Percentiles rank a stretch among this genome's conserved stretches.
These are phyloP conservation scores for Actinia tenebrosa DNA, from an alignment of 64 coral and sea anemone species.

Conservation along the genomic window DNA sequence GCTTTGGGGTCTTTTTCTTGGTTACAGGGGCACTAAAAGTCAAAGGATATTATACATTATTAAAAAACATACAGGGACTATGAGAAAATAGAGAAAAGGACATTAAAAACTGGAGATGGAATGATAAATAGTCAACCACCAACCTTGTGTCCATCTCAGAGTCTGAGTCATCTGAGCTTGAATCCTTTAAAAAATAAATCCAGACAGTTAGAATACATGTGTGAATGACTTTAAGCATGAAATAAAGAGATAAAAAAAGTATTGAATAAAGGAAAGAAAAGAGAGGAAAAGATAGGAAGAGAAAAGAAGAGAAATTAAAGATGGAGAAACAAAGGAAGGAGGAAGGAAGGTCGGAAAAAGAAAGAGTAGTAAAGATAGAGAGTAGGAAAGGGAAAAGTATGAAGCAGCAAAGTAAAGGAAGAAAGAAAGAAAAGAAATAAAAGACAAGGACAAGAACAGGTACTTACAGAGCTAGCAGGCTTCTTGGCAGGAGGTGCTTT, in stretches of 20 bases:
- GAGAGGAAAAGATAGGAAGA: no score
- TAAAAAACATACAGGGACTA: background rate
- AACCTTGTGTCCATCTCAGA: slow-evolving; percentile 11
- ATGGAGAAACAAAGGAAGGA: no score
- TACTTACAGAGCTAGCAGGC: background rate
- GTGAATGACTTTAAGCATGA: background rate
- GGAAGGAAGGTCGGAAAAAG: no score
- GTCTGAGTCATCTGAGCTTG: slow-evolving; percentile 11
- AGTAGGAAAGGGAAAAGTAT: no score
- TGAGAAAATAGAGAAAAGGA: background rate
- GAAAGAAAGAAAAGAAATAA: background rate
- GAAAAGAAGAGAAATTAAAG: no score
- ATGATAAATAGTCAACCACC: background rate
- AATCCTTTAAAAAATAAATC: background rate
- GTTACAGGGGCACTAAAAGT: background rate
- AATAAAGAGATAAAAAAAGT: background rate
- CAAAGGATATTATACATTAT: background rate
- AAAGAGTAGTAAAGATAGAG: no score
- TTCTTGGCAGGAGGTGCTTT: slow-evolving; percentile 7
- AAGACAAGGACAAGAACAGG: background rate
- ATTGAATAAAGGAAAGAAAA: background rate
- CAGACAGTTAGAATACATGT: background rate
- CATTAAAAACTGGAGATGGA: background rate
- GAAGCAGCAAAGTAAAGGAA: background rate
- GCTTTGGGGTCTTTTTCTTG: slow-evolving; percentile 3